Base-by-base conservation (phyloP, 2,888 invertebrate species). In the Nymphalis polychloros region DNA sequence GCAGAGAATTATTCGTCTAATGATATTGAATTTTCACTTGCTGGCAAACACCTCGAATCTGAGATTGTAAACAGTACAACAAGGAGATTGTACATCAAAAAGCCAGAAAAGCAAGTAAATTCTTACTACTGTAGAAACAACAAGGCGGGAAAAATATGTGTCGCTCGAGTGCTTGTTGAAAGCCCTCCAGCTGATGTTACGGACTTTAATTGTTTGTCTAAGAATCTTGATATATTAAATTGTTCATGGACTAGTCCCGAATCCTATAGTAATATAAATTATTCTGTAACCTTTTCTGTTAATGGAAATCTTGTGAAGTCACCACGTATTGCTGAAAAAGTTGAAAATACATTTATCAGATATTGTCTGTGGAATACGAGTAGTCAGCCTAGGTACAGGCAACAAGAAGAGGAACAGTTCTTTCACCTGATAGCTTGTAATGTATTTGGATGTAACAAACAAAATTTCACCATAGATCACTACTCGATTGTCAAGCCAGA, bases 141-240 rank as follows among this genome's bases (percentile, higher is more conserved):
- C 61, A 81, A 76, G 70, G 84, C 78, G 13, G 79, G 77, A 0
- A 86, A 85, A 72, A 76, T 78, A 63, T 90, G 88, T 70, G 64
- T 83, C 0, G 85, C 79, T 61, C 80, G 87, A 63, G 86, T 92
- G 1, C 73, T 88, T 55, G 87, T 91, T 63, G 94, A 94, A 52
- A 87, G 90, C 52, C 89, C 93, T 65, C 97, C 97, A 0, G 82
- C 90, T 69, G 84, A 93, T 75, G 95, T 97, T 3, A 85, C 88
- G 10, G 94, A 96, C 82, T 97, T 97, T 78, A 88, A 88, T 35
- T 98, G 97, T 80, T 86, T 95, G 61, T 95, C 96, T 16, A 89
- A 93, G 73, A 96, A 97, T 82, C 95, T 96, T 88, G 94, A 95
- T 64, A 94, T 94, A 76, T 87, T 97, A 75, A 95, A 94, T 17